These are phyloP conservation scores for Incurvaria masculella DNA, from an alignment of 2,888 invertebrate species.

Conservation along the genomic window DNA sequence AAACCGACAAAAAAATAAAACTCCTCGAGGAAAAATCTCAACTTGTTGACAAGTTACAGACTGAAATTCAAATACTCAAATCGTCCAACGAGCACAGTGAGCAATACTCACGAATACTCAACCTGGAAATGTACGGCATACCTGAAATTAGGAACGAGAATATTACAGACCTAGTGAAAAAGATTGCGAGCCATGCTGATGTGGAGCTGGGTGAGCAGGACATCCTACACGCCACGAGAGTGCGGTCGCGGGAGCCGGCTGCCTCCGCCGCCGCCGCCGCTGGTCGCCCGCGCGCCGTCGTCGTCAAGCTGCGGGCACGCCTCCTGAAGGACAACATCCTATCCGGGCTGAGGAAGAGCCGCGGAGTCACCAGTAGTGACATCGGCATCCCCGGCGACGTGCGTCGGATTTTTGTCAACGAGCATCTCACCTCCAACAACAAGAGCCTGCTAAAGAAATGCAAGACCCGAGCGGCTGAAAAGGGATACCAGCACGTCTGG, in stretches of 20 bases:
- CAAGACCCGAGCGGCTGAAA: neutral
- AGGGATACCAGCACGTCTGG: constrained; percentile 1
- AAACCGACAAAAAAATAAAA: too few species aligned
- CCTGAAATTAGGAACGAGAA: constrained; percentile 1
- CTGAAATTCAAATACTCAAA: too few species aligned
- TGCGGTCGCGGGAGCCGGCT: neutral
- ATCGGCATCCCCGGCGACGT: constrained; percentile 1
- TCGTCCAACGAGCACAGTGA: too few species aligned
- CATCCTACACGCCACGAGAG: neutral
- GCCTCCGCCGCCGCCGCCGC: neutral
- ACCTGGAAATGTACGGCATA: neutral
- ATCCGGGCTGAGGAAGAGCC: neutral
- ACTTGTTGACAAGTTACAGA: too few species aligned
- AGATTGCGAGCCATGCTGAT: neutral
- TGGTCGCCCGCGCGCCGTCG: neutral
- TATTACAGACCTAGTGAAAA: neutral
- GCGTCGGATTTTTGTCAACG: constrained; percentile 3
- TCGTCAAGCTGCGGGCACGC: neutral
- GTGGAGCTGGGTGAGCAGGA: neutral
- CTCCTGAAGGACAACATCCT: constrained; percentile 3
- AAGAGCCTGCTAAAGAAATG: neutral
- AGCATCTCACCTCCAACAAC: constrained; percentile 3
- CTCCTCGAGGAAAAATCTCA: too few species aligned
- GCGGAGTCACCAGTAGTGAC: constrained; percentile 2
- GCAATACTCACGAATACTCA: neutral